phyloP scores from a whole-genome alignment of 2,797 vertebrate species.

The Sebastiscus albofasciatus region DNA sequence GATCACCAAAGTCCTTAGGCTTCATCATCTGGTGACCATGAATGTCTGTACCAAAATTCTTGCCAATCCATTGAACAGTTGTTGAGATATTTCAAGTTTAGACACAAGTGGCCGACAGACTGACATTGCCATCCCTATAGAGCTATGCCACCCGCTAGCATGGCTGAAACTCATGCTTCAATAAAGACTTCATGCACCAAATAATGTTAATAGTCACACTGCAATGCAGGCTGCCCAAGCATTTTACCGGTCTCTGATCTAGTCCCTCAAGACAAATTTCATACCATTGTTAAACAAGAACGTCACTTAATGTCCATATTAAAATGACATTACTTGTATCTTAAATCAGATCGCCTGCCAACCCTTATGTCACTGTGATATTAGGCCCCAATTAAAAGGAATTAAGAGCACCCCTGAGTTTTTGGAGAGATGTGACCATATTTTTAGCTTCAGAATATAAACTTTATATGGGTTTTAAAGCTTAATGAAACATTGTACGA shows the following conservation, averaged over 20 bases:
- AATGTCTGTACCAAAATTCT: background rate
- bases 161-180: background rate
- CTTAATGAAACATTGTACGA: slow-evolving; percentile 31
- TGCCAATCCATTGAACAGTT: background rate
- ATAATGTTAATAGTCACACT: background rate
- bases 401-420: background rate
- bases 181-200: background rate
- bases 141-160: background rate
- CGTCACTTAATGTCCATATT: background rate
- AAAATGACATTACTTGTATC: background rate
- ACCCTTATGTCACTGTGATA: background rate
- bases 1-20: background rate
- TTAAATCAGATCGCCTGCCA: slow-evolving; percentile 1
- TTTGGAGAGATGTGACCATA: background rate
- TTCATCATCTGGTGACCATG: background rate
- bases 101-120: background rate
- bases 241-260: background rate
- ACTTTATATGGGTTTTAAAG: slow-evolving; percentile 32
- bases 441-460: slow-evolving; percentile 26
- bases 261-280: background rate
- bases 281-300: background rate
- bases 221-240: background rate
- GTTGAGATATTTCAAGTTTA: background rate
- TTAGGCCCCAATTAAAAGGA: background rate
- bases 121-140: background rate